These are phyloP conservation scores for Furcifer pardalis DNA, from an alignment of 2,797 vertebrate genomes.

Conservation along the genomic window DNA sequence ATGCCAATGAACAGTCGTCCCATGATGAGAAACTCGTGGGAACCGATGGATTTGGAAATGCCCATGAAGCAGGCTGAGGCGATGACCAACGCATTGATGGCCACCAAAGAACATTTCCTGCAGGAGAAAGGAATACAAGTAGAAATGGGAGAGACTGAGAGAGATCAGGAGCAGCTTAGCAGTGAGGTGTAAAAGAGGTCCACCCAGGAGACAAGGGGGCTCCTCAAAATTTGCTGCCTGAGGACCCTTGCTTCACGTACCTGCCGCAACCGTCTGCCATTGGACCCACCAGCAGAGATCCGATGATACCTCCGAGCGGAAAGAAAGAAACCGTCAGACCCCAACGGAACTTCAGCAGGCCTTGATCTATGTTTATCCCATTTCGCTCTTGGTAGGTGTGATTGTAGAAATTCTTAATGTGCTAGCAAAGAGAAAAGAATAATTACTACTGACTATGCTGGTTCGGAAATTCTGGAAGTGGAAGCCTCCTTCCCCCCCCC, in stretches of 20 bases:
- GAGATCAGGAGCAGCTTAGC: no score
- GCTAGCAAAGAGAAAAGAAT: background rate
- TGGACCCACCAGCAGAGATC: constrained; percentile 84
- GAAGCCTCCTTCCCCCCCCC: no score
- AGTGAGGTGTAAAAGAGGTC: no score
- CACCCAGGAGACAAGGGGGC: no score
- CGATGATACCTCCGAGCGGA: constrained; percentile 85
- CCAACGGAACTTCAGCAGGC: constrained; percentile 75
- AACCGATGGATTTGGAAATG: constrained; percentile 71
- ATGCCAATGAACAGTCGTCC: constrained; percentile 80
- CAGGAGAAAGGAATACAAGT: constrained; percentile 54
- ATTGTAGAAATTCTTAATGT: constrained; percentile 8
- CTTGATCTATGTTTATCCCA: background rate
- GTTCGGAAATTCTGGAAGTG: no score
- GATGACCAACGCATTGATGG: constrained; percentile 83
- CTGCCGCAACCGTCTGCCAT: constrained; percentile 85
- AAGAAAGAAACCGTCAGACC: constrained; percentile 88
- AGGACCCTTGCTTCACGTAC: constrained; percentile 61
- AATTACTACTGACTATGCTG: background rate
- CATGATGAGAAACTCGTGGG: constrained; percentile 81
- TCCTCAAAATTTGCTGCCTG: no score
- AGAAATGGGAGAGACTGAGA: no score
- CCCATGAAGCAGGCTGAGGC: constrained; percentile 82
- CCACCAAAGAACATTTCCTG: constrained; percentile 58
- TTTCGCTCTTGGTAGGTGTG: background rate